Evolutionary conservation across 2,113 vertebrate species (phyloP), one percentile per base, ranked within the genome.

Genomic region (Herpailurus yagouaroundi): DNA sequence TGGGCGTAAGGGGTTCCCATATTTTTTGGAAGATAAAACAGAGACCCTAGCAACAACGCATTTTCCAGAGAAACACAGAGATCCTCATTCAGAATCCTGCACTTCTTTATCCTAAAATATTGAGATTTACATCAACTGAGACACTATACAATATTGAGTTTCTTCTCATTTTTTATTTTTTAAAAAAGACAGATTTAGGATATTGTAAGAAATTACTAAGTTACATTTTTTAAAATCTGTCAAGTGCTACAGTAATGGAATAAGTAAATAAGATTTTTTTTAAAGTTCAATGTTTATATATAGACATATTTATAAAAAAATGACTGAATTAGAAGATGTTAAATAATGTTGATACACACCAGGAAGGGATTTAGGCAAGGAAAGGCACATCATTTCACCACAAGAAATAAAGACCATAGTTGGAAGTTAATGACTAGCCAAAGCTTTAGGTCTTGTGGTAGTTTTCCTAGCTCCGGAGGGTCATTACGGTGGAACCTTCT

Each of bases 261-360:
- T 97, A 98, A 99, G 98, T 97, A 98, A 98, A 97, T 98, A 96
- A 98, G 68, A 84, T 98, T 98, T 93, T 98, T 92, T 98, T 98
- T 97, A 98, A 98, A 98, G 92, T 94, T 98, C 89, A 94, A 94
- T 98, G 98, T 98, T 98, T 98, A 98, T 97, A 98, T 98, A 98
- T 97, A 98, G 94, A 98, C 97, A 98, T 96, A 98, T 97, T 98
- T 97, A 97, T 91, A 97, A 92, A 98, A 97, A 94, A 98, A 93
- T 86, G 98, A 98, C 55, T 96, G 98, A 98, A 97, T 97, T 97
- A 96, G 91, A 98, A 98, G 95, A 98, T 98, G 36, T 38, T 94
- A 97, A 98, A 96, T 87, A 89, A 95, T 82, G 57, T 25, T 79
- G 97, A 73, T 68, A 95, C 71, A 82, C 95, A 97, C 94, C 96